Percentiles rank a stretch among this genome's conserved stretches.
Conservation (phyloP, 2,888 invertebrate species). For the Nephrotoma appendiculata region DNA sequence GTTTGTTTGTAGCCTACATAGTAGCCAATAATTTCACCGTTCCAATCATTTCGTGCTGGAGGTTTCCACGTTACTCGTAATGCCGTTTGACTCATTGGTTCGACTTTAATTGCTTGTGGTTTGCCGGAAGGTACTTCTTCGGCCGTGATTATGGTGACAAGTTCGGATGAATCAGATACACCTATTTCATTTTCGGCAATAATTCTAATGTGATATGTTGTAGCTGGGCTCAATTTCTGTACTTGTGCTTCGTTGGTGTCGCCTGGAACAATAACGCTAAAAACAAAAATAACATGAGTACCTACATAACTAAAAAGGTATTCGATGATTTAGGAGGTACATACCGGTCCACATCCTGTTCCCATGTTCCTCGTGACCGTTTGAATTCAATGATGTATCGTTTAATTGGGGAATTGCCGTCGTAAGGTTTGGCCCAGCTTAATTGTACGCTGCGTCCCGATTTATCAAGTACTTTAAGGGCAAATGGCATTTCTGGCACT, state of each 20-base stretch:
- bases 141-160: constrained; percentile 87
- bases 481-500: constrained; percentile 68
- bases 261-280: constrained; percentile 65
- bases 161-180: constrained; percentile 81
- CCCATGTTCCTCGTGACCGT: constrained; percentile 68
- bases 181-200: constrained; percentile 91
- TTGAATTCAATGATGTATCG: constrained; percentile 86
- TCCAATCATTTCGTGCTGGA: constrained; percentile 79
- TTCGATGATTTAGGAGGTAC: neutral
- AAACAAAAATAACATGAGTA: neutral
- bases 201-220: constrained; percentile 83
- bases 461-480: constrained; percentile 77
- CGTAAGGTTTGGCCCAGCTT: constrained; percentile 85
- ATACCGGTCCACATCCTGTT: constrained; percentile 62
- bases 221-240: constrained; percentile 76
- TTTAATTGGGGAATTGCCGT: constrained; percentile 80
- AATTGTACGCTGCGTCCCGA: constrained; percentile 80
- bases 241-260: constrained; percentile 80
- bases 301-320: neutral
- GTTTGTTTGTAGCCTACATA: constrained; percentile 81
- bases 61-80: constrained; percentile 83
- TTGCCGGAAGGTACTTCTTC: constrained; percentile 82
- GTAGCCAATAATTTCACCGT: constrained; percentile 81
- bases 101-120: constrained; percentile 70
- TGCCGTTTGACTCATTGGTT: constrained; percentile 75